Percentiles rank a stretch among this genome's conserved stretches.
These are phyloP conservation scores for Panagrolaimus sp. DNA, from an alignment of 1,140 invertebrate species.

Conservation along the genomic window DNA sequence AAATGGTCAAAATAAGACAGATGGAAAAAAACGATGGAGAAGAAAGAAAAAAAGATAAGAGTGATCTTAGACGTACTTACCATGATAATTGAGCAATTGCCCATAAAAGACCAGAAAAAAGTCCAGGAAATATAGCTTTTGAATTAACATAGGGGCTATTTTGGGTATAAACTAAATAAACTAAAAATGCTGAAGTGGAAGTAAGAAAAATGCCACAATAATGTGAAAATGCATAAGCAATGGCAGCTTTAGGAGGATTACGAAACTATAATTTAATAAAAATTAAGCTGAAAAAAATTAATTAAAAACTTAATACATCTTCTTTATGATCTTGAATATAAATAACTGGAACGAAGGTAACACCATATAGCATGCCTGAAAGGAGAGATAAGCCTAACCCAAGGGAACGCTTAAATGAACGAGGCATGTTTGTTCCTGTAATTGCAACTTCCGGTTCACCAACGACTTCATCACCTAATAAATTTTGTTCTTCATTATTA, in stretches of 20 bases:
- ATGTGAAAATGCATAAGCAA: constrained; percentile 62
- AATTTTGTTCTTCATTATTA: background rate
- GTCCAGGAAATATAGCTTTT: constrained; percentile 59
- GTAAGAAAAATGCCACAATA: constrained; percentile 60
- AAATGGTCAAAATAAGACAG: too few relatives aligned
- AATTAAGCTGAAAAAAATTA: background rate
- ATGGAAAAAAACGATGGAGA: too few relatives aligned
- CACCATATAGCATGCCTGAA: constrained; percentile 60
- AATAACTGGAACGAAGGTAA: constrained; percentile 55
- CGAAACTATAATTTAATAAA: constrained; percentile 17
- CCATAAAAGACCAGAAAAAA: constrained; percentile 61
- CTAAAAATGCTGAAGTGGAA: constrained; percentile 59
- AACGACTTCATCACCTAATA: background rate
- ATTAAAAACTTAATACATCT: background rate
- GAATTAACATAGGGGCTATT: constrained; percentile 58
- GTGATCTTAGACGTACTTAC: constrained; percentile 29
- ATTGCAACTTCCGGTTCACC: background rate
- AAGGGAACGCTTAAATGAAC: background rate
- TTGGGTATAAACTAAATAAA: constrained; percentile 58
- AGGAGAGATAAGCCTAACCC: constrained; percentile 56
- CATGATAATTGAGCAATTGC: constrained; percentile 59
- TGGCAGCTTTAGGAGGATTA: constrained; percentile 46
- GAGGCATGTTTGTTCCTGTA: background rate
- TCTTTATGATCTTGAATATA: constrained; percentile 59
- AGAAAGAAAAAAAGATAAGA: too few relatives aligned